Base-by-base conservation (phyloP, 1,140 invertebrate genomes). In the Sinonovacula constricta region DNA sequence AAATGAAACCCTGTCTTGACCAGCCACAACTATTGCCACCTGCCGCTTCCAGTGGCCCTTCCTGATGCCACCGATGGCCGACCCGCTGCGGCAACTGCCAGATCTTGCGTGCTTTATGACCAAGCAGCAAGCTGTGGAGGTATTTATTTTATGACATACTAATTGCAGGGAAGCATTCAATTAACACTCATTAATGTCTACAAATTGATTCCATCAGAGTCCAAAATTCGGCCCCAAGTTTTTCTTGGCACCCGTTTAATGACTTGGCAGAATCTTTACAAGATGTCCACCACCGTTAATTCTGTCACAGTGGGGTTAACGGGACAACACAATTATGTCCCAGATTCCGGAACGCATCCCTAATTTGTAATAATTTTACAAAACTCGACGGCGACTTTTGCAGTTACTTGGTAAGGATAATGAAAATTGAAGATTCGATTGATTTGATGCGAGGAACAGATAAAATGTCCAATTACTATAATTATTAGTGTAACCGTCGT, bases 151-250 rank as follows among this genome's bases (percentile, higher is more conserved):
- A 57, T 76, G 72, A 66, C 72, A 76, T 56, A 60, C 65, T 76
- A 76, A 76, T 76, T 76, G 63, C 53, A 22, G 34, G 53, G 33
- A 39, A 67, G 65, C 72, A 76, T 65, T 76, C 72, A 76, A 76
- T 76, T 63, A 76, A 76, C 67, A 59, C 72, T 76, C 72, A 59
- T 76, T 76, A 76, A 76, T 66, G 34, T 76, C 49, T 67, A 76
- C 72, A 76, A 70, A 70, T 70, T 59, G 68, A 56, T 70, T 70
- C 68, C 54, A 59, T 39, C 30, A 60, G 45, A 33, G 39, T 56
- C 53, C n/a, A 59, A 56, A 45, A 24, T 22, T 26, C 62, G 24
- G 39, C 56, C 53, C n/a, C 39, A 56, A 45, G n/a, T 22, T 26
- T 53, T 12, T 24, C 51, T 53, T 56, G 49, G 72, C 72, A 76